These are phyloP conservation scores for Ahaetulla prasina DNA, from an alignment of 2,113 vertebrate species.

Conservation along the genomic window DNA sequence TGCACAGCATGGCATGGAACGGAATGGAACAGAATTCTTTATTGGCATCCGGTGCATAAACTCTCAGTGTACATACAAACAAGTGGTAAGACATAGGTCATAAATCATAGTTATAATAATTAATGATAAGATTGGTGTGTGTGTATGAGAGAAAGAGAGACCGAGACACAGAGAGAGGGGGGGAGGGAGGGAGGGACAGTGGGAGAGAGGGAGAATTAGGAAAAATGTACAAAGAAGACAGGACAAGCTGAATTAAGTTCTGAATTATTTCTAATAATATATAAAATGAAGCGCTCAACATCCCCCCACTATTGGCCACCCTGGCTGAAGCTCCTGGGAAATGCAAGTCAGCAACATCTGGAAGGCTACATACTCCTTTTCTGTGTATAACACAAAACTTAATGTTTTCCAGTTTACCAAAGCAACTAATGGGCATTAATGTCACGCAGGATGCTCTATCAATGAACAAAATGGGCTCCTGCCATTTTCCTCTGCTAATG, in stretches of 20 bases:
- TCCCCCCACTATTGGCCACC: background rate
- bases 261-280: background rate
- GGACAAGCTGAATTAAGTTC: background rate
- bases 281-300: background rate
- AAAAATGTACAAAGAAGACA: background rate
- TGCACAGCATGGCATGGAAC: no score
- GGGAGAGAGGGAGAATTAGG: background rate
- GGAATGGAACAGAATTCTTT: background rate
- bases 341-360: background rate
- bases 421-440: background rate
- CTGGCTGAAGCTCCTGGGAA: background rate
- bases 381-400: background rate
- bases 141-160: fast-evolving
- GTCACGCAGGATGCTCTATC: background rate
- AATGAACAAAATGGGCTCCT: background rate
- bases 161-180: no score
- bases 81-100: background rate
- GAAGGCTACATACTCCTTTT: background rate
- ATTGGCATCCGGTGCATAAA: background rate
- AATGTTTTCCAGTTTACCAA: background rate
- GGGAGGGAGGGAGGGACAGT: background rate
- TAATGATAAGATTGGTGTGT: background rate
- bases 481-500: background rate
- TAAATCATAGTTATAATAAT: background rate
- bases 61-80: background rate